A percentile compares a stretch with the other conserved stretches of the same genome.
These are phyloP conservation scores for Psettodes erumei DNA, from an alignment of 2,113 vertebrate genomes.

Conservation along the genomic window DNA sequence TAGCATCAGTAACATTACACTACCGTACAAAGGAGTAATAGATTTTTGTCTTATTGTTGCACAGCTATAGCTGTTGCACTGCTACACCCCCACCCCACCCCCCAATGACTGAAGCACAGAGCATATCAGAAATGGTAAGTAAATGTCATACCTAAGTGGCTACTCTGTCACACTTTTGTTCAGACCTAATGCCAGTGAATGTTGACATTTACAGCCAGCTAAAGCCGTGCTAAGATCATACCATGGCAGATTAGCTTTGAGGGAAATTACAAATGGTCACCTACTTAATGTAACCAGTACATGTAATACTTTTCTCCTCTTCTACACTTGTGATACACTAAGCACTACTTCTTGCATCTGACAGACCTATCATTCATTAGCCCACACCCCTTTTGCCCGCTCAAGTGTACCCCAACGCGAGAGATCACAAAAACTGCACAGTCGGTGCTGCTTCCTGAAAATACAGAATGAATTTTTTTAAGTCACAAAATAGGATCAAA, in stretches of 20 bases:
- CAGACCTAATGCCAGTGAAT: background rate
- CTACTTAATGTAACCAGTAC: constrained; percentile 10
- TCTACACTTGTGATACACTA: no score
- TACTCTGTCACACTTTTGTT: background rate
- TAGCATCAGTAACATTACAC: background rate
- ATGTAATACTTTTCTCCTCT: background rate
- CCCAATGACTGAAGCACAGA: background rate
- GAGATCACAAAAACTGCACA: background rate
- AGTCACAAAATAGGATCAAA: background rate
- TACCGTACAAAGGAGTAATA: background rate
- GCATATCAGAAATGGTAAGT: background rate
- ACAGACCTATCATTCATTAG: background rate
- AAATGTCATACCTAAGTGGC: background rate
- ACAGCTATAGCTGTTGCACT: no score
- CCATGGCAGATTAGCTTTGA: background rate
- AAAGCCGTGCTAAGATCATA: background rate
- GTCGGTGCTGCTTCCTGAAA: constrained; percentile 8
- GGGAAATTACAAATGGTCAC: constrained; percentile 3
- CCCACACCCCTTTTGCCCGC: background rate
- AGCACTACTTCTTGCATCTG: constrained; percentile 4
- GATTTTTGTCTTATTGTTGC: background rate
- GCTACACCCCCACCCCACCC: no score
- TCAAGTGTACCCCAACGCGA: background rate
- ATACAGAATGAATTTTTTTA: background rate
- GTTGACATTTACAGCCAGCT: background rate